Evolutionary conservation across 2,888 invertebrate genomes (phyloP).

Genomic region (Odontomyia ornata): DNA sequence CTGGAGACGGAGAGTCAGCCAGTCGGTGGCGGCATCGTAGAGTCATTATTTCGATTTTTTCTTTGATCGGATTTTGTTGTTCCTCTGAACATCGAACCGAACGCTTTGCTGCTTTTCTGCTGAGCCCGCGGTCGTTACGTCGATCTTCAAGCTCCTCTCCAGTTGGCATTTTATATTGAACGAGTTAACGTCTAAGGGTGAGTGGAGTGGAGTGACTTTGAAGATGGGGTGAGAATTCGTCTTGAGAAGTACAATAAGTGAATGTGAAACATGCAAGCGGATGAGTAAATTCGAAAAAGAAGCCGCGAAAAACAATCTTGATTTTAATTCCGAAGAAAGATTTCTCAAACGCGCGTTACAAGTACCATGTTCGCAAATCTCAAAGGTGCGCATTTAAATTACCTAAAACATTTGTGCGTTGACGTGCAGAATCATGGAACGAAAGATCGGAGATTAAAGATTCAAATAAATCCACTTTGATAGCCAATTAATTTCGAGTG

Average conservation of each 20-base stretch:
- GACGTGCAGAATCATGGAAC: background rate
- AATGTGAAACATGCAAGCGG: too few relatives aligned
- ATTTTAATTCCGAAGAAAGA: too few relatives aligned
- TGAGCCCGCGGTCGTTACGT: conserved; percentile 26
- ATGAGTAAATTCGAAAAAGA: too few relatives aligned
- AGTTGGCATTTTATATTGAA: conserved; percentile 35
- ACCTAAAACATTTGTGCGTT: background rate
- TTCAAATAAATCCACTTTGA: conserved; percentile 24
- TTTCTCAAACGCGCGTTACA: too few relatives aligned
- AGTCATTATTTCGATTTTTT: conserved; percentile 34
- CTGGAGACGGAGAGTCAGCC: conserved; percentile 22
- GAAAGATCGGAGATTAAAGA: background rate
- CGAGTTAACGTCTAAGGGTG: conserved; percentile 23
- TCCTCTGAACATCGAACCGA: background rate
- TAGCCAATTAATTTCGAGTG: conserved; percentile 10
- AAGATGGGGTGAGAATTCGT: background rate
- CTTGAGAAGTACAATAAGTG: background rate
- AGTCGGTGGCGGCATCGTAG: background rate
- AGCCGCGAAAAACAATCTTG: too few relatives aligned
- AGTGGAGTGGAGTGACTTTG: background rate
- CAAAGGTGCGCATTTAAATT: background rate
- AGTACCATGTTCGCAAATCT: background rate
- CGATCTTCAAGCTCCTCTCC: conserved; percentile 21
- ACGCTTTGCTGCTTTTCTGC: background rate
- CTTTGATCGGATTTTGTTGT: conserved; percentile 30